Evolutionary conservation across 2,888 invertebrate species (phyloP).

Genomic region (Lysandra bellargus): DNA sequence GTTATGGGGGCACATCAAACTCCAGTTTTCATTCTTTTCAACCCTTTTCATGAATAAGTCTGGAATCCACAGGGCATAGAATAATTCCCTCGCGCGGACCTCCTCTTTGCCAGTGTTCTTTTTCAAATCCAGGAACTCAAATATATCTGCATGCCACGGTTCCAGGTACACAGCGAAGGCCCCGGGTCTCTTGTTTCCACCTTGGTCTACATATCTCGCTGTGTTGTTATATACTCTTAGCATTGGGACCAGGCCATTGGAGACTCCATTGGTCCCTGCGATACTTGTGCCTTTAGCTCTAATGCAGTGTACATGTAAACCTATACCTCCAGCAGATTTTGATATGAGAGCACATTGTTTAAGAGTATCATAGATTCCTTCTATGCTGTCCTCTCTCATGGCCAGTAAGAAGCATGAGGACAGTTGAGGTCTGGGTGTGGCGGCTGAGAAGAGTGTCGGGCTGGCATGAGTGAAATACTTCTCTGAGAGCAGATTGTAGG

Average conservation of each 20-base stretch:
- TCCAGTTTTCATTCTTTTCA: slow-evolving; percentile 92
- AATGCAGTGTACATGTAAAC: slow-evolving; percentile 97
- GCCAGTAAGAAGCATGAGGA: slow-evolving; percentile 97
- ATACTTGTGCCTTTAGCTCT: slow-evolving; percentile 95
- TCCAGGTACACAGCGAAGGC: slow-evolving; percentile 99
- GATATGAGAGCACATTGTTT: slow-evolving; percentile 97
- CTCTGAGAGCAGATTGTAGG: slow-evolving; percentile 97
- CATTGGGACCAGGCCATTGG: slow-evolving; percentile 98
- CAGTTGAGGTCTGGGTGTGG: slow-evolving; percentile 93
- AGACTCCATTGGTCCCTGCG: slow-evolving; percentile 95
- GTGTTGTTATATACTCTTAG: slow-evolving; percentile 96
- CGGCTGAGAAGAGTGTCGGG: slow-evolving; percentile 97
- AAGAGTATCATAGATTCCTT: slow-evolving; percentile 95
- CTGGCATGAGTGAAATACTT: slow-evolving; percentile 98
- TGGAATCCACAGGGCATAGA: slow-evolving; percentile 98
- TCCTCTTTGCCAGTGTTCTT: slow-evolving; percentile 99
- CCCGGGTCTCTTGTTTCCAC: slow-evolving; percentile 98
- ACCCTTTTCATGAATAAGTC: slow-evolving; percentile 99
- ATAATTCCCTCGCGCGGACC: slow-evolving; percentile 94
- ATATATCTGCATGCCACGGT: slow-evolving; percentile 99
- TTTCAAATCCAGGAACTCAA: slow-evolving; percentile 95
- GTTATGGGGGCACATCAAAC: slow-evolving; percentile 97
- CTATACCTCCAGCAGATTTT: slow-evolving; percentile 98
- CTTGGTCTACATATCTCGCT: slow-evolving; percentile 98
- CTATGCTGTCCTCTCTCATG: slow-evolving; percentile 96